Percentiles rank a stretch among this genome's conserved stretches.
These are phyloP conservation scores for Caenorhabditis sp. DNA, from an alignment of 2,888 invertebrate species.

Conservation along the genomic window DNA sequence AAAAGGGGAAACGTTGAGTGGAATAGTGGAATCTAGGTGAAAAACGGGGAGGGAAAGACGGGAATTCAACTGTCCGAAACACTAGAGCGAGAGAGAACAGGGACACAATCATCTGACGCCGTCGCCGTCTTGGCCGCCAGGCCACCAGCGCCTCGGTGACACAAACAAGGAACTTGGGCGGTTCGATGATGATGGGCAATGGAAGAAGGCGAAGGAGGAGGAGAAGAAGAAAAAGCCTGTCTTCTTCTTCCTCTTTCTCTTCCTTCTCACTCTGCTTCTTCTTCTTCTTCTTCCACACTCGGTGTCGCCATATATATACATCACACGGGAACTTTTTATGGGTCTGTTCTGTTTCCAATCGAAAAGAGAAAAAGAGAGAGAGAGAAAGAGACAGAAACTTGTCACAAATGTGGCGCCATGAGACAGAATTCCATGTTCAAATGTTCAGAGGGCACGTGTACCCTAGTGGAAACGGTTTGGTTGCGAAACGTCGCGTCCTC, in stretches of 20 bases:
- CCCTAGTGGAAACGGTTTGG: too few relatives aligned
- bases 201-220: too few relatives aligned
- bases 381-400: not conserved
- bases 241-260: constrained; percentile 2
- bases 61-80: not conserved
- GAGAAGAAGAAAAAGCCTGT: constrained; percentile 28
- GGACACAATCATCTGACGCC: constrained; percentile 24
- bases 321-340: constrained; percentile 4
- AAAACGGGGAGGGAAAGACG: not conserved
- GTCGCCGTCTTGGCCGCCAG: too few relatives aligned
- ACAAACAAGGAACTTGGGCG: constrained; percentile 42
- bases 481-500: too few relatives aligned
- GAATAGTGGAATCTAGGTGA: not conserved
- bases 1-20: not conserved
- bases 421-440: too few relatives aligned
- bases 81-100: constrained; percentile 6
- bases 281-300: not conserved
- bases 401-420: not conserved
- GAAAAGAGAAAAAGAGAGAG: not conserved
- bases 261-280: constrained; percentile 8
- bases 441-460: not conserved
- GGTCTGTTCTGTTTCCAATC: too few relatives aligned
- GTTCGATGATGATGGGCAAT: too few relatives aligned
- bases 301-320: not conserved
- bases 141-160: not conserved